Evolutionary conservation across 2,888 invertebrate genomes (phyloP), one percentile per base, ranked within the genome.

Genomic region (Thalpophila matura): DNA sequence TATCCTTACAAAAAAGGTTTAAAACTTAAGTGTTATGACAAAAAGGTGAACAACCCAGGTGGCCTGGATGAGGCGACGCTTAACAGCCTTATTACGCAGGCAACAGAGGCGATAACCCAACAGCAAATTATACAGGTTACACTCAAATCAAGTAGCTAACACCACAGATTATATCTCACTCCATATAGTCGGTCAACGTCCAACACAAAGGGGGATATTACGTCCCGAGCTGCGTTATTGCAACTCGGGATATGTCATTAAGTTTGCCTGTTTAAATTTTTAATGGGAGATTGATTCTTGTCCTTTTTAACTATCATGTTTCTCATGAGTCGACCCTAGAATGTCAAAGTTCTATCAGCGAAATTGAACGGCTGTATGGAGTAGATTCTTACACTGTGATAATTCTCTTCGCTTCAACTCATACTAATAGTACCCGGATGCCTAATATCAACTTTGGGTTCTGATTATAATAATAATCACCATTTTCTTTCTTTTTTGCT

Each of bases 91-190:
- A 95, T 95, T 81, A 86, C 95, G 46, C 95, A 95, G 86, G 95
- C 95, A 80, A 95, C 94, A 86, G 95, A 95, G 88, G 95, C 95
- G 86, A 94, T 95, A 86, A 92, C 93, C 47, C 95, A 95, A 91
- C 95, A 95, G 85, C 95, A 95, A 89, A 94, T 94, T 54, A 95
- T 95, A 80, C 95, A 95, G 95, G 95, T 95, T 92, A 91, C 65
- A 80, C 59, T 75, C 59, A 71, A 69, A 61, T 76, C 72, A 53
- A 66, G 66, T 76, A 72, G 71, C 75, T 74, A 62, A 74, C 50
- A 49, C 16, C 54, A 55, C 68, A 56, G 74, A 40, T 29, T 35
- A 63, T 33, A 40, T 54, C 64, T 57, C 20, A 68, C 74, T 74
- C 51, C 60, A 56, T 68, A 56, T 31, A 74, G 68, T 56, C 29